Conservation (phyloP, 30 jellyfish, hydroid and myxozoan species). For the Aurelia sp. region DNA sequence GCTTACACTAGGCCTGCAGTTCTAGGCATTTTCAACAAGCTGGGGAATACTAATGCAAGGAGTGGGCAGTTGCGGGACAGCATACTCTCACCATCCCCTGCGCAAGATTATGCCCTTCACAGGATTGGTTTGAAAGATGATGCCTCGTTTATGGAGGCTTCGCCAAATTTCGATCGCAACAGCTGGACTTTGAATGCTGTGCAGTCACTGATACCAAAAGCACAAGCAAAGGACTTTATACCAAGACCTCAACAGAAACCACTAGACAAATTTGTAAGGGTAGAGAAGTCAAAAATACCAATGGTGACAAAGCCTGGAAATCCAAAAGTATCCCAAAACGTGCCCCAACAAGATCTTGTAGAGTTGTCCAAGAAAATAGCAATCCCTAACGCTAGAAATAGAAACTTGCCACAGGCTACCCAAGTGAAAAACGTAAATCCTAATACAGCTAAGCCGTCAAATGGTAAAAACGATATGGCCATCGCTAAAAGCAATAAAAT, state of each 20-base stretch:
- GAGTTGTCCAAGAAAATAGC: too few relatives aligned
- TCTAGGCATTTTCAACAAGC: neutral
- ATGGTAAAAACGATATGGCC: too few relatives aligned
- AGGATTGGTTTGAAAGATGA: conserved; percentile 75
- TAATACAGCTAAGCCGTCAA: too few relatives aligned
- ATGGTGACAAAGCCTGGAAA: too few relatives aligned
- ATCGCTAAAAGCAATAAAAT: too few relatives aligned
- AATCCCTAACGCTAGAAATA: neutral
- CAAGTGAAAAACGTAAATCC: neutral
- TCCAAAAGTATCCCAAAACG: too few relatives aligned
- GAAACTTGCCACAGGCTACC: neutral
- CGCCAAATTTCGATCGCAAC: conserved; percentile 62
- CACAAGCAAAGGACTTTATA: conserved; percentile 12
- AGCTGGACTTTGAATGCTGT: conserved; percentile 60
- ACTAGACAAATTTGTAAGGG: neutral
- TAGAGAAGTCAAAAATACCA: neutral
- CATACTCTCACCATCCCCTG: neutral
- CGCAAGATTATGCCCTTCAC: conserved; percentile 38
- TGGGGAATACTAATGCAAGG: neutral
- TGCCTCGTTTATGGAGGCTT: conserved; percentile 82
- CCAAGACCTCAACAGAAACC: conserved; percentile 23
- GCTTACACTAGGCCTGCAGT: neutral
- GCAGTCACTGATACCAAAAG: conserved; percentile 58
- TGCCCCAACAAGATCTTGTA: too few relatives aligned
- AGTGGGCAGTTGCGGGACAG: neutral